A percentile compares a stretch with the other conserved stretches of the same genome.
These are phyloP conservation scores for Lampris megalopsis DNA, from an alignment of 2,113 vertebrate genomes.

Conservation along the genomic window DNA sequence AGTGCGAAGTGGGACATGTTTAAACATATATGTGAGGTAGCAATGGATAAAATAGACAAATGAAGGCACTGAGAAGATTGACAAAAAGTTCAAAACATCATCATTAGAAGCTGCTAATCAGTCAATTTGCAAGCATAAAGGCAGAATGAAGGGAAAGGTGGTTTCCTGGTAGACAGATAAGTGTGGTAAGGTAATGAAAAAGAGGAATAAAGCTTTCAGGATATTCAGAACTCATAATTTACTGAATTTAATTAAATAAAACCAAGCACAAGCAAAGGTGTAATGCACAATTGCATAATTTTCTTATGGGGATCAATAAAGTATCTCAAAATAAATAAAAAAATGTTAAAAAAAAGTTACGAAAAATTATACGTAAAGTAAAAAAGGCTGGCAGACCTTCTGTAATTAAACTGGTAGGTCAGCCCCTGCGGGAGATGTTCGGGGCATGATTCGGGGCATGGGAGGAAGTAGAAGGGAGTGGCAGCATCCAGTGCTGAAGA, in stretches of 20 bases:
- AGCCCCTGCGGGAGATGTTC: background rate
- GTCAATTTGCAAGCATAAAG: background rate
- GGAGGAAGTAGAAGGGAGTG: background rate
- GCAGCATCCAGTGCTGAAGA: no score
- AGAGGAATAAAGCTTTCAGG: background rate
- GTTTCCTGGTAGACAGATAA: background rate
- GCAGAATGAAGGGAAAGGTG: background rate
- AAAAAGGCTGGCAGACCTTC: background rate
- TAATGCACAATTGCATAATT: no score
- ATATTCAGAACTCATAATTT: background rate
- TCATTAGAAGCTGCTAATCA: background rate
- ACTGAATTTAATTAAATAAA: background rate
- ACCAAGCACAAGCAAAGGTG: background rate
- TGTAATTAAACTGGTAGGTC: no score
- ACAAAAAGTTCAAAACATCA: background rate
- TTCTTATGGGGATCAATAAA: no score
- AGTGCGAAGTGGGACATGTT: background rate
- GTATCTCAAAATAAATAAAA: no score
- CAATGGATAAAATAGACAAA: background rate
- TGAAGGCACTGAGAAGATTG: background rate
- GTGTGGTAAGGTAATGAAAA: background rate
- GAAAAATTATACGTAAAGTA: background rate
- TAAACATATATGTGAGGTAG: background rate
- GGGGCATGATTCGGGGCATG: background rate
- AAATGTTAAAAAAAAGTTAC: no score